Evolutionary conservation across 1,140 invertebrate species (phyloP).

Genomic region (Cryptotermes secundus): DNA sequence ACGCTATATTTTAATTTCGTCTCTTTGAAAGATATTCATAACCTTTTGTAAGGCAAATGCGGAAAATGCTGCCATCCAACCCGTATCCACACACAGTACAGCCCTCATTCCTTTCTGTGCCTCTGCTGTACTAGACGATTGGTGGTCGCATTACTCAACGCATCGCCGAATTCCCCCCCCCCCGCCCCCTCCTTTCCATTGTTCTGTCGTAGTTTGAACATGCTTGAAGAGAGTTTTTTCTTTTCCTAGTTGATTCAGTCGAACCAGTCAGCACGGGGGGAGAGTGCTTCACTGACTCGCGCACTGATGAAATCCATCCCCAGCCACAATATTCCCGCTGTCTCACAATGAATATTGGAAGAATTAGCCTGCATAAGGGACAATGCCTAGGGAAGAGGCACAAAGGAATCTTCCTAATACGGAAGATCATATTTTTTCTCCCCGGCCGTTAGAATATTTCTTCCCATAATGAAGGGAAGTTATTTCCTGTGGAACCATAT

Average conservation of each 20-base stretch:
- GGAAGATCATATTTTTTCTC: not conserved
- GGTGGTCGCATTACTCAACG: not conserved
- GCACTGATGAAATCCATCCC: not conserved
- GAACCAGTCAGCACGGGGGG: not conserved
- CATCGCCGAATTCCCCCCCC: not conserved
- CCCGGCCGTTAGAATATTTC: not conserved
- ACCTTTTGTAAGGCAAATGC: too few relatives aligned
- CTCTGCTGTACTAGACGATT: too few relatives aligned
- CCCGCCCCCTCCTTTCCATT: too few relatives aligned
- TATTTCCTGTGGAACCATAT: not conserved
- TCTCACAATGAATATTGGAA: not conserved
- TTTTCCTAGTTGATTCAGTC: not conserved
- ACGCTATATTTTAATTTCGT: too few relatives aligned
- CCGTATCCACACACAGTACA: too few relatives aligned
- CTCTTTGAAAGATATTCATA: too few relatives aligned
- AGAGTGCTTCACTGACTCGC: not conserved
- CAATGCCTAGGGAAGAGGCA: not conserved
- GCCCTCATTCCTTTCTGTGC: too few relatives aligned
- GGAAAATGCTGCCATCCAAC: too few relatives aligned
- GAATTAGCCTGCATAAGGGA: not conserved
- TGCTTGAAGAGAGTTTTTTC: not conserved
- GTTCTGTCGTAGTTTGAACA: not conserved
- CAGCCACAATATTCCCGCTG: not conserved
- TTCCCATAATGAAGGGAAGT: not conserved
- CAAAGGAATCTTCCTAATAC: not conserved